A percentile compares a stretch with the other conserved stretches of the same genome.
Conservation (phyloP, 2,888 invertebrate species). For the Drosophila basisetae region DNA sequence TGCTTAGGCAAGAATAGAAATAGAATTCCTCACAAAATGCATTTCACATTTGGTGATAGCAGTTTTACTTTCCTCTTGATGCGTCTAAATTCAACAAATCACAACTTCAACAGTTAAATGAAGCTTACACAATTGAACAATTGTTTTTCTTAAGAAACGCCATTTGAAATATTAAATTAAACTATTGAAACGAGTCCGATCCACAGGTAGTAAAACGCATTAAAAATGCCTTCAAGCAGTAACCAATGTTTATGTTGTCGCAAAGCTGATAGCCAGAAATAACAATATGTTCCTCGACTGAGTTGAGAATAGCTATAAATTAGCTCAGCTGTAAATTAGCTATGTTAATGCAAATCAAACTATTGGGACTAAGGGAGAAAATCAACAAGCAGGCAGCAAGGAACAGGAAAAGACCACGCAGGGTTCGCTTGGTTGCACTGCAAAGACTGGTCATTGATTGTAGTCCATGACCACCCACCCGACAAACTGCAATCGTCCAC, state of each 20-base stretch:
- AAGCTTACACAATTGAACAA: background rate
- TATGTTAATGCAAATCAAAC: conserved; percentile 35
- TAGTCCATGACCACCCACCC: background rate
- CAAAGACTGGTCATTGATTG: conserved; percentile 50
- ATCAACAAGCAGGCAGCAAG: conserved; percentile 37
- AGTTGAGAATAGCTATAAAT: conserved; percentile 62
- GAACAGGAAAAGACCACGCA: conserved; percentile 8
- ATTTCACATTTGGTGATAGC: background rate
- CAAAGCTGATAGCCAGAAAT: conserved; percentile 11
- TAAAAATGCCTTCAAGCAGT: background rate
- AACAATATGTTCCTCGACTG: conserved; percentile 30
- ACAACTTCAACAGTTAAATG: too few species aligned
- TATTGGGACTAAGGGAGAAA: conserved; percentile 20
- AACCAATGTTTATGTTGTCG: conserved; percentile 33
- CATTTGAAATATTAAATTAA: background rate
- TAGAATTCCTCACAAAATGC: background rate
- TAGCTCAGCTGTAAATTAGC: conserved; percentile 43
- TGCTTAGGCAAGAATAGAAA: background rate
- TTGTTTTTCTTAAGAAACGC: background rate
- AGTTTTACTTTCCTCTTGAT: background rate
- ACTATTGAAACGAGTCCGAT: background rate
- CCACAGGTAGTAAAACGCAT: background rate
- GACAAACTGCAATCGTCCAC: conserved; percentile 28
- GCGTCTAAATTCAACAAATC: background rate
- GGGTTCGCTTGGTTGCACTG: conserved; percentile 19